Conservation (phyloP, 2,113 vertebrate species). For the Pseudorhombus dupliciocellatus region DNA sequence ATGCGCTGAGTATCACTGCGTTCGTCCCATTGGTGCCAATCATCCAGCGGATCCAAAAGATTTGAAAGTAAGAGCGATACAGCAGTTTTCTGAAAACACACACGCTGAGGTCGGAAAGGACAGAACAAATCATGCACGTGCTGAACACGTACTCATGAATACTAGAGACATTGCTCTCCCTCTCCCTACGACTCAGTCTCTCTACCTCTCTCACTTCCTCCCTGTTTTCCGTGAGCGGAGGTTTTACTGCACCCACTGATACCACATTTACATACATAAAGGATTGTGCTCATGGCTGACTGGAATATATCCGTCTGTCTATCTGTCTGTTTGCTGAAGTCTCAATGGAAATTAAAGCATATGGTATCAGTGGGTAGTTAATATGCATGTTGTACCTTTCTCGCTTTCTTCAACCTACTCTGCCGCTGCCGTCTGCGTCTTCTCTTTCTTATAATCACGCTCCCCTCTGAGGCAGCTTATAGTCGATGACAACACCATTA, state of each 20-base stretch:
- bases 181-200: neutral
- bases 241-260: constrained; percentile 48
- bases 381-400: constrained; percentile 43
- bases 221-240: constrained; percentile 27
- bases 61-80: constrained; percentile 25
- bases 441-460: neutral
- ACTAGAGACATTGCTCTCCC: neutral
- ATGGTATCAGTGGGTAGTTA: constrained; percentile 47
- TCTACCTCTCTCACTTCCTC: neutral
- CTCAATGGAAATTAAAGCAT: constrained; percentile 54
- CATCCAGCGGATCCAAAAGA: constrained; percentile 24
- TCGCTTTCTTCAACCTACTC: constrained; percentile 32
- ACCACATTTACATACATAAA: constrained; percentile 70
- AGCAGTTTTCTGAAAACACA: constrained; percentile 14
- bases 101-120: neutral
- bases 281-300: constrained; percentile 45
- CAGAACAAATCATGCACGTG: neutral
- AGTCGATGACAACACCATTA: constrained; percentile 2
- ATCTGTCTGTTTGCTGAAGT: constrained; percentile 49
- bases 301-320: constrained; percentile 52
- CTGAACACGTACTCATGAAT: neutral
- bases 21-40: neutral
- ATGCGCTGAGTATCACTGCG: constrained; percentile 14
- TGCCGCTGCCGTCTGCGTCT: constrained; percentile 12
- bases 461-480: constrained; percentile 3